A percentile compares a stretch with the other conserved stretches of the same genome.
phyloP scores from a whole-genome alignment of 37 sponge, comb jelly and placozoan genomes.

The Corticium candelabrum region DNA sequence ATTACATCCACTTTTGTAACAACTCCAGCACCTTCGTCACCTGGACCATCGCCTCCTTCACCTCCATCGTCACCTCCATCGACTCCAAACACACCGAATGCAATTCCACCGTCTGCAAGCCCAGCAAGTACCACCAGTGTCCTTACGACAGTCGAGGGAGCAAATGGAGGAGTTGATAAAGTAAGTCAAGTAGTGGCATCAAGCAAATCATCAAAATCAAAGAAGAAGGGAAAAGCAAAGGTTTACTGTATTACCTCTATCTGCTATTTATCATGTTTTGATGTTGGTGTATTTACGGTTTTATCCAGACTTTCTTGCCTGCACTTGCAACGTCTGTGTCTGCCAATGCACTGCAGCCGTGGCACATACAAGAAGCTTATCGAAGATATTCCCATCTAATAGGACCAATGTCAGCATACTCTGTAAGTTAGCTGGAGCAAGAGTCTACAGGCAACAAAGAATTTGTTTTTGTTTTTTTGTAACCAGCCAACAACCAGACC shows the following conservation, averaged over 20 bases:
- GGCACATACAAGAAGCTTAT: conserved; percentile 38
- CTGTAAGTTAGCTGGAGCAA: neutral
- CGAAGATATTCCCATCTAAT: conserved; percentile 9
- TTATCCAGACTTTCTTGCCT: no score
- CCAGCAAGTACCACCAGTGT: neutral
- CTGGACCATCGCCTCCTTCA: neutral
- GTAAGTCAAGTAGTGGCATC: no score
- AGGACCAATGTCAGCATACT: neutral
- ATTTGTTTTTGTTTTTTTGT: no score
- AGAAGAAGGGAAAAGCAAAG: neutral
- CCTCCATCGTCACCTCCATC: neutral
- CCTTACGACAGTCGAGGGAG: no score
- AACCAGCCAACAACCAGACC: no score
- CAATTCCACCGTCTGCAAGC: no score
- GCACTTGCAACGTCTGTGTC: no score
- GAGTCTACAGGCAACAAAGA: no score
- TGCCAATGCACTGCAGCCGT: conserved; percentile 30
- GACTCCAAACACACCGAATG: neutral
- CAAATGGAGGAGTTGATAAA: no score
- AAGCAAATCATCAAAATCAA: no score
- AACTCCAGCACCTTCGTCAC: neutral
- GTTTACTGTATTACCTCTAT: neutral
- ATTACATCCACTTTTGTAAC: conserved; percentile 13
- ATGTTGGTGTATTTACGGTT: no score
- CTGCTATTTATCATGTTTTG: no score